These are phyloP conservation scores for Plutomurus gul DNA, from an alignment of 1,140 invertebrate genomes.

Conservation along the genomic window DNA sequence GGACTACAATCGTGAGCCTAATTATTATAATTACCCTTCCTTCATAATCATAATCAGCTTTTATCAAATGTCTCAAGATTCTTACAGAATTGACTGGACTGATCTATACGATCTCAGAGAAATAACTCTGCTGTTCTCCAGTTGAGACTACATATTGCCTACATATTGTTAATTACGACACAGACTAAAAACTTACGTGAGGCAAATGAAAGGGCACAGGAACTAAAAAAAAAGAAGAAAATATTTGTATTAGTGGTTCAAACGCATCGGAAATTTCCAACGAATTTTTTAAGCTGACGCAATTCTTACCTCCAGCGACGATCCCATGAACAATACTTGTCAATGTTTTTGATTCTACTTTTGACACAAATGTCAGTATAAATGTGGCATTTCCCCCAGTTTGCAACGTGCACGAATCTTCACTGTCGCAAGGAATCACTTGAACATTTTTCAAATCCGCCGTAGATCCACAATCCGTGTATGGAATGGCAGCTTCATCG, in stretches of 20 bases:
- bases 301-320: slow-evolving; percentile 48
- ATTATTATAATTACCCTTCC: too few species aligned
- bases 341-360: slow-evolving; percentile 39
- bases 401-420: slow-evolving; percentile 42
- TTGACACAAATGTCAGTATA: slow-evolving; percentile 43
- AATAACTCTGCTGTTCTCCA: neutral
- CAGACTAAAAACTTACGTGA: slow-evolving; percentile 38
- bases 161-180: too few species aligned
- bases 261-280: neutral
- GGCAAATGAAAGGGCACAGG: slow-evolving; percentile 57
- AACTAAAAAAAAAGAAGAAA: slow-evolving; percentile 30
- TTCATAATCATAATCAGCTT: too few species aligned
- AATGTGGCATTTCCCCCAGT: slow-evolving; percentile 45
- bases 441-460: slow-evolving; percentile 33
- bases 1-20: too few species aligned
- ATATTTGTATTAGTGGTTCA: neutral
- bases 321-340: slow-evolving; percentile 56
- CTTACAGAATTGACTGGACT: too few species aligned
- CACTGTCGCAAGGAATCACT: slow-evolving; percentile 42
- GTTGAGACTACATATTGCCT: too few species aligned
- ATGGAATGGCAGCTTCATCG: slow-evolving; percentile 20
- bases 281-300: neutral
- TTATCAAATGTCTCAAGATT: too few species aligned
- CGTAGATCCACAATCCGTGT: slow-evolving; percentile 40
- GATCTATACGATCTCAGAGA: too few species aligned